Evolutionary conservation across 2,113 vertebrate genomes (phyloP).

Genomic region (Pachyramphus minor): DNA sequence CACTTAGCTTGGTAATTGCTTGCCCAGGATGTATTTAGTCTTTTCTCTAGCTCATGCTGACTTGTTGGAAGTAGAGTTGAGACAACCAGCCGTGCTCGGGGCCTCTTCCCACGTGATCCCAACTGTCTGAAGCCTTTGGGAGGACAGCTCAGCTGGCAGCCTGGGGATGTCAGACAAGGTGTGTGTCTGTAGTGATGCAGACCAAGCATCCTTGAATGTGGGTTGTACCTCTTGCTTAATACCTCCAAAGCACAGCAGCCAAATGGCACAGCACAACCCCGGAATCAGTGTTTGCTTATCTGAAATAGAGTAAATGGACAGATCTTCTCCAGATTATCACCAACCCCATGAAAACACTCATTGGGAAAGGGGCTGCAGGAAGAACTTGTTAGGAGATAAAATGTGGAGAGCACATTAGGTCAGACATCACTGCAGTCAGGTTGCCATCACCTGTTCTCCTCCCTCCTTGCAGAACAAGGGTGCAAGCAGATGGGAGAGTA

Average conservation of each 20-base stretch:
- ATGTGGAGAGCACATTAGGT: accelerated
- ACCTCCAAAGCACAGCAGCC: neutral
- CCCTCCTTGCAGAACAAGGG: neutral
- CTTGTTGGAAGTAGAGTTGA: constrained; percentile 20
- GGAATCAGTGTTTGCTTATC: accelerated
- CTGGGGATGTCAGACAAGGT: neutral
- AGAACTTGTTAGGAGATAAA: neutral
- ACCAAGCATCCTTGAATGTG: neutral
- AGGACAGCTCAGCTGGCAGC: neutral
- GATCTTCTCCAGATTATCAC: neutral
- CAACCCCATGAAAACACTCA: neutral
- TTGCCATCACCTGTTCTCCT: neutral
- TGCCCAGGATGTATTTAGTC: constrained; percentile 20
- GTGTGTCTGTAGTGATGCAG: neutral
- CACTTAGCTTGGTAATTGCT: constrained; percentile 29
- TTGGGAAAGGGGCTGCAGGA: neutral
- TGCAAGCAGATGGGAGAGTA: neutral
- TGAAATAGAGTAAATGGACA: neutral
- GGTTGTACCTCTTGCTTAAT: neutral
- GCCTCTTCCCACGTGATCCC: neutral
- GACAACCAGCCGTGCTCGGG: accelerated
- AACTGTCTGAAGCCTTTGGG: neutral
- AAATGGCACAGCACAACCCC: neutral
- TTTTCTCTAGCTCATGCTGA: neutral
- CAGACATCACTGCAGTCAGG: neutral